A percentile compares a stretch with the other conserved stretches of the same genome.
These are phyloP conservation scores for Dorcus parallelipipedus DNA, from an alignment of 2,888 invertebrate species.

Conservation along the genomic window DNA sequence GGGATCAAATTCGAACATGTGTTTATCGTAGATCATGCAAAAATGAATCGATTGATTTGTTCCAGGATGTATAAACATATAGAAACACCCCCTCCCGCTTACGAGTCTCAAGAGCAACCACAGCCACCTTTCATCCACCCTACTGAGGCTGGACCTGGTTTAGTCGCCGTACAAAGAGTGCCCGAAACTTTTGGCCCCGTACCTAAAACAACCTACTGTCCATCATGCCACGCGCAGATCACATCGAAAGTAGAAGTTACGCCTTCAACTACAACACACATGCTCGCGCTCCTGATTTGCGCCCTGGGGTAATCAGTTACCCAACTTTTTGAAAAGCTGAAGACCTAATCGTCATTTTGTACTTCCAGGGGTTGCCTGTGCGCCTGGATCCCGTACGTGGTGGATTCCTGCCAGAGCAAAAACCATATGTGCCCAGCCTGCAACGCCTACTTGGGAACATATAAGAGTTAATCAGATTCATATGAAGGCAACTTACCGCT, in stretches of 20 bases:
- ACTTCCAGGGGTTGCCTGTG: slow-evolving; percentile 5
- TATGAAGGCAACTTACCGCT: too few species aligned
- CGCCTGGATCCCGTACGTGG: neutral
- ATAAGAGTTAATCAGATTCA: neutral
- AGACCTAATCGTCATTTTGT: too few species aligned
- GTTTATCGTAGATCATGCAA: too few species aligned
- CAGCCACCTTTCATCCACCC: too few species aligned
- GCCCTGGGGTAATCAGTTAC: slow-evolving; percentile 41
- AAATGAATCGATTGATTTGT: too few species aligned
- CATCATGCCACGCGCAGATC: slow-evolving; percentile 47
- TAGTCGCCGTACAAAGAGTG: neutral
- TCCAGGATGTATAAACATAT: too few species aligned
- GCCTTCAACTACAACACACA: slow-evolving; percentile 49
- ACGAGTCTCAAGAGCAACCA: too few species aligned
- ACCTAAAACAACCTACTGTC: slow-evolving; percentile 44
- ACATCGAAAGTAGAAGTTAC: slow-evolving; percentile 45
- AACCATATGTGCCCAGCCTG: neutral
- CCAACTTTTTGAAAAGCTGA: too few species aligned
- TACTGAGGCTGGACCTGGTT: too few species aligned
- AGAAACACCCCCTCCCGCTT: too few species aligned
- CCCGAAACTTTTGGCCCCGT: slow-evolving; percentile 39
- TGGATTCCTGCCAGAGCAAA: slow-evolving; percentile 3
- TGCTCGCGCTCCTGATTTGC: slow-evolving; percentile 49
- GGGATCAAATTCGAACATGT: too few species aligned
- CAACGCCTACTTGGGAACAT: slow-evolving; percentile 2